Evolutionary conservation across 2,113 vertebrate genomes (phyloP), one percentile per base, ranked within the genome.

Genomic region (Sturnira hondurensis): DNA sequence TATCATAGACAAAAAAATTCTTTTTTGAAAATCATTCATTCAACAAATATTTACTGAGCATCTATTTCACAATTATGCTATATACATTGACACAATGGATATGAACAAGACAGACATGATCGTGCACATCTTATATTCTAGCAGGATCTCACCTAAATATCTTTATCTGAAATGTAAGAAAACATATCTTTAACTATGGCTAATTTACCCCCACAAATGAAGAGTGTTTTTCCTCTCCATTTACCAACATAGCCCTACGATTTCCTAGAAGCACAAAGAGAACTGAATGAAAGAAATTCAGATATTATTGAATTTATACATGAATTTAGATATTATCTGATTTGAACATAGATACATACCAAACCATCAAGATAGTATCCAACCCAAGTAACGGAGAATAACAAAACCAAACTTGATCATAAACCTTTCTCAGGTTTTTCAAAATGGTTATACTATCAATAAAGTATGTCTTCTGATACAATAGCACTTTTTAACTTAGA

Each of bases 401-500:
- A 61, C 8, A 84, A 89, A 84, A 86, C 73, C 31, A 71, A 90
- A 77, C 56, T 52, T 52, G 31, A 15, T 90, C 81, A 33, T 33
- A 84, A 84, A 47, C 3, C 22, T 88, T 68, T 68, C 50, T 90
- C 36, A 76, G 16, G 52, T 36, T 92, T 89, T 97, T 74, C 28
- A 76, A 38, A 68, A 50, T 82, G 20, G 12, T 68, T 86, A 43
- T 58, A 81, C 58, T 77, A 96, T 86, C 63, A 90, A 83, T 6
- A 67, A 90, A 83, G 80, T 77, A 5, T 15, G 86, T 95, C 43
- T 96, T 95, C 86, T 96, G 71, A 96, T 91, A 47, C 19, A 52
- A 81, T 45, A 82, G 43, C 80, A 16, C 43, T 97, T 33, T 47
- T 97, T 96, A 96, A 43, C 61, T 97, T 97, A 94, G 43, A 96